Evolutionary conservation across 2,797 vertebrate genomes (phyloP).

Genomic region (Chelon auratus): DNA sequence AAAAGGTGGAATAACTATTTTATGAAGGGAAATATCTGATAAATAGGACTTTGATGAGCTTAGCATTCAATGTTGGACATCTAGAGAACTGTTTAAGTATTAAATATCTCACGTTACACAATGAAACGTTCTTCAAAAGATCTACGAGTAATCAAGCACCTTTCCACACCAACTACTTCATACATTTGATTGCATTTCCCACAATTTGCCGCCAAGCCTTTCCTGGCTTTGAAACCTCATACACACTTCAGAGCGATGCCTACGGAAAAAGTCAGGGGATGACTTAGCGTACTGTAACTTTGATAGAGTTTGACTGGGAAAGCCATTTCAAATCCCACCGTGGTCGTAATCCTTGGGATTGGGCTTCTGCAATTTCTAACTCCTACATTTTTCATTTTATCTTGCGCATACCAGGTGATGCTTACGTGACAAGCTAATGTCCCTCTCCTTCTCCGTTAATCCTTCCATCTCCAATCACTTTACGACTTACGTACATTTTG

Average conservation of each 20-base stretch:
- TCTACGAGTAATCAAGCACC: conserved; percentile 35
- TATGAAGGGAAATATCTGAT: not conserved
- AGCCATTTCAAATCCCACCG: conserved; percentile 52
- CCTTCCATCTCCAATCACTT: conserved; percentile 40
- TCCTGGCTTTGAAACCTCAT: conserved; percentile 41
- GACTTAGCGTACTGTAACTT: conserved; percentile 42
- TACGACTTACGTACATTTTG: conserved; percentile 37
- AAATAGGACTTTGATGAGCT: conserved; percentile 8
- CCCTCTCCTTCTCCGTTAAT: conserved; percentile 50
- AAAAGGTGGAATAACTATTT: conserved; percentile 10
- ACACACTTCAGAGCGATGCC: conserved; percentile 31
- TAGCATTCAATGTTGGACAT: conserved; percentile 14
- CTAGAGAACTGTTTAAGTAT: not conserved
- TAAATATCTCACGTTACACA: conserved; percentile 29
- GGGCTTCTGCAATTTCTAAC: conserved; percentile 38
- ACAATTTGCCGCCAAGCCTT: conserved; percentile 34
- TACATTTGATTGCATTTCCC: conserved; percentile 30
- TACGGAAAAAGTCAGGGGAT: conserved; percentile 36
- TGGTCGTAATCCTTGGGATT: conserved; percentile 49
- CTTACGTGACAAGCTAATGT: conserved; percentile 47
- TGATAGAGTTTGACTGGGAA: conserved; percentile 54
- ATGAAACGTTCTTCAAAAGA: conserved; percentile 19
- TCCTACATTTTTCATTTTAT: conserved; percentile 51
- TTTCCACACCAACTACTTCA: conserved; percentile 34
- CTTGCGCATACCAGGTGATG: conserved; percentile 46